Evolutionary conservation across 2,888 invertebrate species (phyloP).

Genomic region (Phyllotreta cruciferae): DNA sequence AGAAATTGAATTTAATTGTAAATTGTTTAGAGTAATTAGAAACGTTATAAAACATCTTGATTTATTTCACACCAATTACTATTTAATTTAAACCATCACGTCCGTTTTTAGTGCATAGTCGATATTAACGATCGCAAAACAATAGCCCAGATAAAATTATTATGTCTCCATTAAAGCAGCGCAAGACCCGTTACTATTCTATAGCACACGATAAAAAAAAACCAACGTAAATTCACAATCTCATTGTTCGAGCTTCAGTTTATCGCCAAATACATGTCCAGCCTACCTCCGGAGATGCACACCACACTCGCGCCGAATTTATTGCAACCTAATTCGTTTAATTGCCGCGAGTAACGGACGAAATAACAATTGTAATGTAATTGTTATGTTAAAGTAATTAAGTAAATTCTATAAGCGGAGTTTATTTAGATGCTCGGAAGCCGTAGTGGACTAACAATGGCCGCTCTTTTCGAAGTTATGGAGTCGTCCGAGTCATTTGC

Average conservation of each 20-base stretch:
- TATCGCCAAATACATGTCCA: conserved; percentile 12
- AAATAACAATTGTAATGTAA: conserved; percentile 24
- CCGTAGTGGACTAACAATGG: conserved; percentile 26
- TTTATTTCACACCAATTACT: neutral
- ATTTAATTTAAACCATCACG: conserved; percentile 4
- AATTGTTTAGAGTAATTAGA: too few species aligned
- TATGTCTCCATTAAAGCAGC: conserved; percentile 7
- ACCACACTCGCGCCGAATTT: conserved; percentile 21
- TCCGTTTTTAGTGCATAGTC: neutral
- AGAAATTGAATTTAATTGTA: too few species aligned
- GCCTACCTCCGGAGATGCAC: neutral
- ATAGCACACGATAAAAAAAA: neutral
- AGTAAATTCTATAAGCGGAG: conserved; percentile 14
- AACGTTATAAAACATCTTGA: conserved; percentile 1
- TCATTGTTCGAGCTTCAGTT: conserved; percentile 10
- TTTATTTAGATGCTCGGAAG: conserved; percentile 9
- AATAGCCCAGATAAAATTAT: conserved; percentile 5
- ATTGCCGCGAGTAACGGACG: conserved; percentile 27
- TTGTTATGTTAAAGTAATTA: conserved; percentile 26
- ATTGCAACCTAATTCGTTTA: conserved; percentile 24
- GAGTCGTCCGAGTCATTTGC: conserved; percentile 38
- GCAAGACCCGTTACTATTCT: conserved; percentile 2
- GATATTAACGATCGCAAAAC: conserved; percentile 5
- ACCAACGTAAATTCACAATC: neutral
- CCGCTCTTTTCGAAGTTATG: conserved; percentile 27